Base-by-base conservation (phyloP, 2,888 invertebrate genomes). In the Drosophila austrosaltans region DNA sequence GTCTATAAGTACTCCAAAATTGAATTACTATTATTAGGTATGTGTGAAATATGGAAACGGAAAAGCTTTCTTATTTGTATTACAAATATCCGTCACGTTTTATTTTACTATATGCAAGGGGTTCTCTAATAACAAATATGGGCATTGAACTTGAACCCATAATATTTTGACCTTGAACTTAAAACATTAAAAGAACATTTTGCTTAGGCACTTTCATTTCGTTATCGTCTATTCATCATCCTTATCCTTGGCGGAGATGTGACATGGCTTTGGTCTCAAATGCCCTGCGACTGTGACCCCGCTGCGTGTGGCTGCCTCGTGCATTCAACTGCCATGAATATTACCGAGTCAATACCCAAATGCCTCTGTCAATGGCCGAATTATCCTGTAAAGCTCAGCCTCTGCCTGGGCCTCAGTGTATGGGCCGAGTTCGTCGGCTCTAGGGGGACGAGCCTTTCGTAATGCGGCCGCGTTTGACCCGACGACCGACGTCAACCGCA, bases 401-500 rank as follows among this genome's bases (percentile, higher is more conserved):
- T 48, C 10, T 48, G 22, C 53, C 48, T 44, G 20, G 44, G 66
- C 30, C 59, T 63, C 63, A 59, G 68, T 68, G 71, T 73, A 66
- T 68, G 44, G 63, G 60, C 62, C 72, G 48, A 57, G 82, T 79
- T 82, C 78, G 67, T 70, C 69, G 78, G 56, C 74, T 63, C 10
- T 10, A 10, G 39, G 16, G 61, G 61, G 40, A 53, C 61, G 69
- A 60, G 67, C 54, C 67, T 66, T 64, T 67, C 73, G 66, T 72
- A 72, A 72, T 67, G 65, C 75, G 61, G 22, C 32, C 58, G 60
- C 40, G 30, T 44, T 68, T 69, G 72, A 66, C 67, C 60, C 56
- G 40, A 66, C 72, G 72, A 73, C 59, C 72, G 68, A 72, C 60
- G 72, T 30, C 64, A 63, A 44, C 69, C 48, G 63, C 69, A 74